Conservation (phyloP, 2,113 vertebrate species). For the Vulpes vulpes region DNA sequence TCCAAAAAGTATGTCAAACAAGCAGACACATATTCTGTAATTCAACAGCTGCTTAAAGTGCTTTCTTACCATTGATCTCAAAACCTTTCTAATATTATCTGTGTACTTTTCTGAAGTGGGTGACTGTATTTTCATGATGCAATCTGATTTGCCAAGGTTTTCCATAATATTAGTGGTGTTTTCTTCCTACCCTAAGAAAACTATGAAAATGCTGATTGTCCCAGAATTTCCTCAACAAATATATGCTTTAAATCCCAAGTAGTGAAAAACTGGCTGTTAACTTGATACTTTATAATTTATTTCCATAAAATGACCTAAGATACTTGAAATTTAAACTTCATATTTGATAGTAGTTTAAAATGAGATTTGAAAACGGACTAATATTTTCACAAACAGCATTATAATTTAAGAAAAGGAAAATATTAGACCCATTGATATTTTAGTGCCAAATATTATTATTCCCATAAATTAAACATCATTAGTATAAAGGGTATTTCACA, state of each 20-base stretch:
- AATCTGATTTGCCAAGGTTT: not conserved
- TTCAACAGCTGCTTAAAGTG: slow-evolving; percentile 33
- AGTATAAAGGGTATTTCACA: not conserved
- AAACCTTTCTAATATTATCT: slow-evolving; percentile 31
- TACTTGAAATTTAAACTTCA: not conserved
- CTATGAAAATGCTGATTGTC: not conserved
- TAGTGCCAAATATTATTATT: not conserved
- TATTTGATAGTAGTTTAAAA: not conserved
- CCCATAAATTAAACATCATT: not conserved
- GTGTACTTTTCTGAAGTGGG: not conserved
- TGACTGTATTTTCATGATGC: not conserved
- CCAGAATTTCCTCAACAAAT: slow-evolving; percentile 30
- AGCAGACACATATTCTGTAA: slow-evolving; percentile 12
- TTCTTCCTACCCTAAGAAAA: slow-evolving; percentile 38
- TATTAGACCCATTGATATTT: not conserved
- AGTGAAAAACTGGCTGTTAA: not conserved
- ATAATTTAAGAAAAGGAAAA: not conserved
- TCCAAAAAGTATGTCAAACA: slow-evolving; percentile 30
- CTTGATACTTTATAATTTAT: slow-evolving; percentile 42
- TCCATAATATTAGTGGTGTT: not conserved
- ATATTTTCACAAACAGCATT: not conserved
- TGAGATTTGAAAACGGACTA: not conserved
- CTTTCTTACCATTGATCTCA: slow-evolving; percentile 44
- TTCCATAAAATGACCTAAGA: not conserved
- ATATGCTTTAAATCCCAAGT: not conserved